Evolutionary conservation across 2,888 invertebrate species (phyloP), one percentile per base, ranked within the genome.

Genomic region (Zygaena filipendulae): DNA sequence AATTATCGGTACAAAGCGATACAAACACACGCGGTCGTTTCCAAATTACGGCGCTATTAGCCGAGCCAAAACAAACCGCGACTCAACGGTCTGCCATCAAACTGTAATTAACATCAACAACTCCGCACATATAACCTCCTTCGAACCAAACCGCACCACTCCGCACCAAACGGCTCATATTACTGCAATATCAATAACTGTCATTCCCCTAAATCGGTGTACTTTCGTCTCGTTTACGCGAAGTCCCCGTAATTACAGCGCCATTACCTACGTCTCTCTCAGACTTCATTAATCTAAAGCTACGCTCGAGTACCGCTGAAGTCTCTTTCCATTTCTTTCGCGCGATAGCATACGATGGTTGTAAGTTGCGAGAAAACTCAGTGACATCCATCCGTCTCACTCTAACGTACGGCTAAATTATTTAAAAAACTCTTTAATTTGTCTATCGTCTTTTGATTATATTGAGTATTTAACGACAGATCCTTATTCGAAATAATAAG

Each of bases 161-260:
- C 46, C 49, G 37, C 54, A 47, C 60, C 61, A 67, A 61, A 61
- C 57, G 51, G 40, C 56, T 47, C 60, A 58, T 62, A 64, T 61
- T 66, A 67, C 59, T 52, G 63, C 61, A 62, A 59, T 72, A 74
- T 75, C 70, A 72, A 75, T 74, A 70, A 66, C 70, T 74, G 72
- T 74, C 74, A 71, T 66, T 71, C 62, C 56, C 41, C 46, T 59
- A 62, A 64, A 72, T 71, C 69, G 67, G 68, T 59, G 66, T 69
- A 67, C 59, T 56, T 61, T 62, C 61, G 67, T 75, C 74, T 69
- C 75, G 68, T 70, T 77, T 72, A 62, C 70, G 59, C 72, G 52
- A 58, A 59, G 54, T 56, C 49, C 49, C 53, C 54, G 59, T 75
- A 79, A 77, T 77, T 77, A 69, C 64, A 33, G 29, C 43, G 50